A percentile compares a stretch with the other conserved stretches of the same genome.
Conservation (phyloP, 2,113 vertebrate genomes). For the Centropristis striata region DNA sequence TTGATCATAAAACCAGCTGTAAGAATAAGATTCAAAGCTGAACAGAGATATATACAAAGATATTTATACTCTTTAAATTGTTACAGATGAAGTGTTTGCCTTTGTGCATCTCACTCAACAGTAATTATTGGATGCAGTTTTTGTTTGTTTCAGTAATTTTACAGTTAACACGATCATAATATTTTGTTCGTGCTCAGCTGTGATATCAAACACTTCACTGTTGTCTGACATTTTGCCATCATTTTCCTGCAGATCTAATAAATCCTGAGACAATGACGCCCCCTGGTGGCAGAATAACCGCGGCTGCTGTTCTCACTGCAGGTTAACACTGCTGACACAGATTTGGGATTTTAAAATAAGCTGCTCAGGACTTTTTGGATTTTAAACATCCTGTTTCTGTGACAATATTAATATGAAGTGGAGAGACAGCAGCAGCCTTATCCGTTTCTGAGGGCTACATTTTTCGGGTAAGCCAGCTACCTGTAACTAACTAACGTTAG, state of each 20-base stretch:
- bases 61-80: background rate
- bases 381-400: background rate
- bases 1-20: background rate
- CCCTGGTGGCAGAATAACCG: slow-evolving; percentile 45
- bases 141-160: slow-evolving; percentile 6
- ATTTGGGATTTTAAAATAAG: background rate
- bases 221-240: background rate
- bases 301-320: background rate
- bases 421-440: no score
- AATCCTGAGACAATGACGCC: slow-evolving; percentile 43
- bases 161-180: slow-evolving; percentile 8
- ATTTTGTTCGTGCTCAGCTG: slow-evolving; percentile 13
- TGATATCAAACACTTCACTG: slow-evolving; percentile 19
- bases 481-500: background rate
- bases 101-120: background rate
- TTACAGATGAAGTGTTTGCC: background rate
- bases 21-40: background rate
- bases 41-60: background rate
- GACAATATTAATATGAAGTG: background rate
- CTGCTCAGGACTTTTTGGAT: no score
- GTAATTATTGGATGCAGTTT: background rate
- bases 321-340: background rate
- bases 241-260: background rate
- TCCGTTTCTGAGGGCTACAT: no score
- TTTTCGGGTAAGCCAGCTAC: background rate